phyloP scores from a whole-genome alignment of 2,888 invertebrate species.

The Dione vanillae region DNA sequence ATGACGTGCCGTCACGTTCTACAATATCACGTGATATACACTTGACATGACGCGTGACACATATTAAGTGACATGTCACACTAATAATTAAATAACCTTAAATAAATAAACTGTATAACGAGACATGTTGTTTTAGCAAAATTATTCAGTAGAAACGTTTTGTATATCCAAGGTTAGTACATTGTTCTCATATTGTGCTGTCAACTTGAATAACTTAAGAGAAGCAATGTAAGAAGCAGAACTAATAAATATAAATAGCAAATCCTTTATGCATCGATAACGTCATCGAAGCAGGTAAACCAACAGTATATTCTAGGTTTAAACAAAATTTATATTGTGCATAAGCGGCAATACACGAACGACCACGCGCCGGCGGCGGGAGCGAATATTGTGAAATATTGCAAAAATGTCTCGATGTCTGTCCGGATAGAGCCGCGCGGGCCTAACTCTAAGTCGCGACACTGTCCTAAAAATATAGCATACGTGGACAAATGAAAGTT shows the following conservation, averaged over 20 bases:
- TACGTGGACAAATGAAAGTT: constrained; percentile 3
- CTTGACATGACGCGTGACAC: not conserved
- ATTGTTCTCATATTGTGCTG: too few species aligned
- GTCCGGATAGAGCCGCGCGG: constrained; percentile 8
- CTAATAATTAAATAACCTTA: not conserved
- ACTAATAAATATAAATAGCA: too few species aligned
- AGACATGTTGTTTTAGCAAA: too few species aligned
- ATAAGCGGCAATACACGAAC: constrained; percentile 7
- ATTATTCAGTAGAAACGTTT: too few species aligned
- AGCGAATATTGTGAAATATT: constrained; percentile 9
- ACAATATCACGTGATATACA: not conserved
- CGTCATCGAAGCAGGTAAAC: too few species aligned
- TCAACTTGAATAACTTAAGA: too few species aligned
- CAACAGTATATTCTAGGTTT: not conserved
- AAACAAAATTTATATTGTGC: not conserved
- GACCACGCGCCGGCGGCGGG: not conserved
- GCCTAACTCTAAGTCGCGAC: not conserved
- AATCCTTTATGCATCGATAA: too few species aligned
- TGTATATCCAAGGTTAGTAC: too few species aligned
- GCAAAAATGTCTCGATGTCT: too few species aligned
- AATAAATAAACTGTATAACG: too few species aligned
- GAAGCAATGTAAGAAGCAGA: too few species aligned
- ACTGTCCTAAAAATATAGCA: constrained; percentile 24
- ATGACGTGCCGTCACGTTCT: constrained; percentile 2
- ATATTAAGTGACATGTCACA: constrained; percentile 3